Conservation (phyloP, 2,113 vertebrate genomes). For the Dendropsophus ebraccatus region DNA sequence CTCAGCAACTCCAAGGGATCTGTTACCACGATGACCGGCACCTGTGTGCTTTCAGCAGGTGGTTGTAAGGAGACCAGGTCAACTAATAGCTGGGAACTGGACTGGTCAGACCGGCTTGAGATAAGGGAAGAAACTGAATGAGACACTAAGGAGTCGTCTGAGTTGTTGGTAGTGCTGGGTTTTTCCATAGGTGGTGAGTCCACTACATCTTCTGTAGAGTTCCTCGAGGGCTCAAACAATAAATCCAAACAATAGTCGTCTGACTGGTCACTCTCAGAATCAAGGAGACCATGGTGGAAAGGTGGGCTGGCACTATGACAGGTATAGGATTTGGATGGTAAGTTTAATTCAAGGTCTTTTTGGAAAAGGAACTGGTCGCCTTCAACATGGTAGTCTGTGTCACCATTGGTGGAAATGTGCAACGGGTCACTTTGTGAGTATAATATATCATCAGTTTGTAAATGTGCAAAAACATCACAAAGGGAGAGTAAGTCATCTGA, state of each 20-base stretch:
- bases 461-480: slow-evolving; percentile 32
- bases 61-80: neutral
- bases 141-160: neutral
- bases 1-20: slow-evolving; percentile 3
- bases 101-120: neutral
- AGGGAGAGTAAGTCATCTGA: slow-evolving; percentile 44
- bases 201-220: neutral
- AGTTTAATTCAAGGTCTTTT: neutral
- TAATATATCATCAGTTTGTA: neutral
- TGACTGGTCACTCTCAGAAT: neutral
- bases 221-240: slow-evolving; percentile 26
- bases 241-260: slow-evolving; percentile 30
- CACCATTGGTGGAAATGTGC: neutral
- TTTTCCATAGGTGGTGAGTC: neutral
- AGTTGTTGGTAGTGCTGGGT: neutral
- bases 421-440: slow-evolving; percentile 4
- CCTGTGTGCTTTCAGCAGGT: neutral
- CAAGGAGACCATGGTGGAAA: neutral
- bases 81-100: neutral
- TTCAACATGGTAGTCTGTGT: neutral
- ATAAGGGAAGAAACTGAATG: neutral
- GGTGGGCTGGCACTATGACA: neutral
- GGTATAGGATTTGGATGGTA: neutral
- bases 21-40: slow-evolving; percentile 29
- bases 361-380: neutral